A percentile compares a stretch with the other conserved stretches of the same genome.
Conservation (phyloP, 2,888 invertebrate genomes). For the Strigamia crassipes region DNA sequence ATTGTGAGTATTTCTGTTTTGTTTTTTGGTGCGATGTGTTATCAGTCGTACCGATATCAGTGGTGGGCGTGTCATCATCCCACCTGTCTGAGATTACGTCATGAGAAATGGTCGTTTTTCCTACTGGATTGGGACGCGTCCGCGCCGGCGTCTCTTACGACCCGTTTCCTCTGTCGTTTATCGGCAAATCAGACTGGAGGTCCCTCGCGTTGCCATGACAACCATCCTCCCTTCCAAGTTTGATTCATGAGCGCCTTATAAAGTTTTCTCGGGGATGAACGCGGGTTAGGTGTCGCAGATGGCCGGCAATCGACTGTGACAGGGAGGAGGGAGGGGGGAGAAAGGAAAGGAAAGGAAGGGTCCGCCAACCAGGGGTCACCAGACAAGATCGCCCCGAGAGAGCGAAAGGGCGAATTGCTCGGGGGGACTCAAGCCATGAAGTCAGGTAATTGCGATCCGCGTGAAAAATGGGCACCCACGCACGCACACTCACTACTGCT, state of each 20-base stretch:
- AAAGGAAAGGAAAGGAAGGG: background rate
- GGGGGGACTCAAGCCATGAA: constrained; percentile 33
- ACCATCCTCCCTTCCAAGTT: constrained; percentile 37
- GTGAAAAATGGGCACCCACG: constrained; percentile 40
- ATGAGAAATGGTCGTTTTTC: constrained; percentile 40
- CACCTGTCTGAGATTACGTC: constrained; percentile 35
- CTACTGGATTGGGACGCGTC: constrained; percentile 35
- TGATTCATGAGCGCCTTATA: constrained; percentile 38
- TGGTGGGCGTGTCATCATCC: constrained; percentile 26
- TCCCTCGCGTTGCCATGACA: constrained; percentile 39
- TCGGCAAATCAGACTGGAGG: constrained; percentile 40
- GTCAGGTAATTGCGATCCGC: constrained; percentile 42
- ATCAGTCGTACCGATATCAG: background rate
- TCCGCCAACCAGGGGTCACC: constrained; percentile 40
- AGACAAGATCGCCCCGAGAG: constrained; percentile 38
- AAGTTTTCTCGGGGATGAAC: constrained; percentile 42
- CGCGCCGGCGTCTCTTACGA: constrained; percentile 33
- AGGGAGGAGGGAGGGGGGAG: background rate
- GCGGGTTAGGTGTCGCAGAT: constrained; percentile 42
- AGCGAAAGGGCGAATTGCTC: constrained; percentile 42
- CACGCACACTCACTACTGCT: constrained; percentile 24
- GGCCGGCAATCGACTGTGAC: constrained; percentile 42
- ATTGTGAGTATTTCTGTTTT: too few relatives aligned
- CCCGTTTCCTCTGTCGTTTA: constrained; percentile 42
- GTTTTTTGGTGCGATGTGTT: background rate